Percentiles rank a stretch among this genome's conserved stretches.
These are phyloP conservation scores for Heloderma charlesbogerti DNA, from an alignment of 2,113 vertebrate species.

Conservation along the genomic window DNA sequence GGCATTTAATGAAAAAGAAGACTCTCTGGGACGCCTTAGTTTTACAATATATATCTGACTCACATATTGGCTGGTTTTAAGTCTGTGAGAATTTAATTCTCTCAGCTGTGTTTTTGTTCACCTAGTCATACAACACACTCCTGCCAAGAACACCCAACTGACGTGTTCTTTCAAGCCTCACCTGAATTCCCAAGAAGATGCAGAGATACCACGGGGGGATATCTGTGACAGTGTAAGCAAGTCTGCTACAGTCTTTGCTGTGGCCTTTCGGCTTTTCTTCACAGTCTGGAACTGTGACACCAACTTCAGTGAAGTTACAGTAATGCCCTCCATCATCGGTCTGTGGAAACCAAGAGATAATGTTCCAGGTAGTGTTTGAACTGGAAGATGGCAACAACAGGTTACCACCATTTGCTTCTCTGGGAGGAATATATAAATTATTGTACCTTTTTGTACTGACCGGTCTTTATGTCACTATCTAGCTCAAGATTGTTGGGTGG, in stretches of 20 bases:
- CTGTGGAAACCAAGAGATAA: constrained; percentile 58
- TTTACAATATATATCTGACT: background rate
- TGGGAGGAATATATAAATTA: background rate
- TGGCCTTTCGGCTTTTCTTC: background rate
- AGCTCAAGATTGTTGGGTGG: background rate
- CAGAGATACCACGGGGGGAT: constrained; percentile 94
- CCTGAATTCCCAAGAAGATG: constrained; percentile 93
- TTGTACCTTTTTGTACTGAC: too few relatives aligned
- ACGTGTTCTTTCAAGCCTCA: constrained; percentile 26
- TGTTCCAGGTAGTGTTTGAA: background rate
- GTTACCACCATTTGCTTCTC: background rate
- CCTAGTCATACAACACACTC: background rate
- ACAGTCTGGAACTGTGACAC: background rate
- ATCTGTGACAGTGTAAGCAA: constrained; percentile 86
- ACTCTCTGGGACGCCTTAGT: background rate
- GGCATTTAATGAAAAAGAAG: background rate
- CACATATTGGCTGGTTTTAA: background rate
- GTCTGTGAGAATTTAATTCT: background rate
- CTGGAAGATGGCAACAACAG: fast-evolving
- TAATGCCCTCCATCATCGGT: constrained; percentile 55
- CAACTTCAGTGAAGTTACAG: background rate
- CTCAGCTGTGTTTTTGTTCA: background rate
- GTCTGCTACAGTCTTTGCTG: constrained; percentile 59
- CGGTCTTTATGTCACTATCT: background rate
- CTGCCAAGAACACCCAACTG: background rate